Conservation (phyloP, 2,888 invertebrate species). For the Coelogynopora nodosa region DNA sequence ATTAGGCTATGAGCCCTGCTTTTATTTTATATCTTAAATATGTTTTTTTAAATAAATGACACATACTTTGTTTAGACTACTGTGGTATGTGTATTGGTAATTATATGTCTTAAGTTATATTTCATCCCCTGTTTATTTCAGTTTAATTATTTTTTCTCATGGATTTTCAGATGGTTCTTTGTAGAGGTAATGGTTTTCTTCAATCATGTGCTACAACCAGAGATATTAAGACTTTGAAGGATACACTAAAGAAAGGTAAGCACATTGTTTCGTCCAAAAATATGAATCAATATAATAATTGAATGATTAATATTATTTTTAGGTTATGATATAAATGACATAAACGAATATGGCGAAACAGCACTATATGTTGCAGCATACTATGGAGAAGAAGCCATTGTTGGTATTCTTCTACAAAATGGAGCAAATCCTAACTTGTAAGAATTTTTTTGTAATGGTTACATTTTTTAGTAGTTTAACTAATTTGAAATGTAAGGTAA, state of each 20-base stretch:
- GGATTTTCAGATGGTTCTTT: slow-evolving; percentile 32
- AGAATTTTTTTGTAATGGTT: too few species aligned
- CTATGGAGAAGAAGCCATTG: slow-evolving; percentile 40
- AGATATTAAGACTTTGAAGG: not conserved
- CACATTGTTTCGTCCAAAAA: not conserved
- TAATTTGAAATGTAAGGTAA: too few species aligned
- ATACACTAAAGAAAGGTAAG: not conserved
- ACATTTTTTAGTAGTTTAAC: too few species aligned
- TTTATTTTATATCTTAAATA: too few species aligned
- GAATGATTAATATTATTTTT: not conserved
- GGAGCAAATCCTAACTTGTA: slow-evolving; percentile 40
- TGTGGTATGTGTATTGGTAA: too few species aligned
- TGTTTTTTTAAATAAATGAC: too few species aligned
- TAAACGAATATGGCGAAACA: slow-evolving; percentile 42
- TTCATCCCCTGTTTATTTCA: not conserved
- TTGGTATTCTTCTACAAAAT: slow-evolving; percentile 29
- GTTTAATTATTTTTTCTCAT: slow-evolving; percentile 54
- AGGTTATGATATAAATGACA: slow-evolving; percentile 32
- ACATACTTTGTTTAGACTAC: too few species aligned
- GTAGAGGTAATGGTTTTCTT: slow-evolving; percentile 39
- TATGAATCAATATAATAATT: not conserved
- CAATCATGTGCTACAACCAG: slow-evolving; percentile 26
- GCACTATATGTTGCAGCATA: slow-evolving; percentile 39
- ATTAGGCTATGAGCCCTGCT: too few species aligned
- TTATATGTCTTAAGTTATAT: too few species aligned